Evolutionary conservation across 2,797 vertebrate genomes (phyloP), one percentile per base, ranked within the genome.

Genomic region (Xerus rutilus): DNA sequence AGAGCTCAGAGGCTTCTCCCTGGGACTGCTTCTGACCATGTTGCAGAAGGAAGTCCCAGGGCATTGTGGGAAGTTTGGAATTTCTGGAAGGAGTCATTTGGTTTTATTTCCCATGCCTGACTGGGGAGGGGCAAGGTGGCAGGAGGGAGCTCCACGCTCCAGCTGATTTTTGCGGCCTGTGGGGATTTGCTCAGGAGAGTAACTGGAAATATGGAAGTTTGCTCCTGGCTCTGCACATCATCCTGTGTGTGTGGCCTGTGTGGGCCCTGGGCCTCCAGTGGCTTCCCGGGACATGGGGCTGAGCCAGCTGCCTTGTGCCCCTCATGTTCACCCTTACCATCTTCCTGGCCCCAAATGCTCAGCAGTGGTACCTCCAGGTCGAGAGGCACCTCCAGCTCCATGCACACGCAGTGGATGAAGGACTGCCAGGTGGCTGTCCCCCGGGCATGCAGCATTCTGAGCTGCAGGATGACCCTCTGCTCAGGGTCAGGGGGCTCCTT

Each of bases 361-460:
- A 99, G 89, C n/a, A 99, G 98, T 47, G 21, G 97, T 0, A 98
- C 98, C 95, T 99, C 99, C 92, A 99, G 98, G 0, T 97, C 94
- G 97, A 99, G 98, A 0, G 99, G 99, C 21, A 99, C 98, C 57
- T 98, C 96, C 0, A 98, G 97, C 4, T 99, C 96, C 93, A 99
- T 97, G 91, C 99, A 99, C 87, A 99, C 15, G 0, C 89, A 97
- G 32, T 98, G 95, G 1, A 99, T 97, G 94, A 99, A 99, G 1
- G 45, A 67, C 7, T 96, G 14, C 98, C 99, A 99, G 3, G 94
- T 96, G n/a, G 72, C 76, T 0, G 5, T n/a, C 0, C 96, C 96
- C 2, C 98, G 98, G 3, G 12, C 1, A 3, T 59, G 91, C 93
- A 99, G 98, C 93, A 98, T 94, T 1, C 96, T 94, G 62, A 99